phyloP scores from a whole-genome alignment of 2,888 invertebrate genomes.

The Andricus curvator region DNA sequence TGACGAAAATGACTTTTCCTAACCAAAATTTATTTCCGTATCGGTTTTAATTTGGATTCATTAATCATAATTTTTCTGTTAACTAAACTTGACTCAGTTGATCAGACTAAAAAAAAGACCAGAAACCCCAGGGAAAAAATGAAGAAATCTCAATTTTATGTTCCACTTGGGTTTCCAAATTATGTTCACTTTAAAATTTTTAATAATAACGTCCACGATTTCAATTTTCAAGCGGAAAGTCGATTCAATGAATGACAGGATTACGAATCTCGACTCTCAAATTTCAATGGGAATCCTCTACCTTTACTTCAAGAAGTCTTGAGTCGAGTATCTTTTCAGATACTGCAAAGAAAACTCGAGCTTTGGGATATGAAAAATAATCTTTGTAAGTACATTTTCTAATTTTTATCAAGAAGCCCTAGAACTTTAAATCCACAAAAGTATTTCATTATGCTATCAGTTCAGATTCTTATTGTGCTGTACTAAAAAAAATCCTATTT shows the following conservation, averaged over 20 bases:
- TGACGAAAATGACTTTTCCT: too few relatives aligned
- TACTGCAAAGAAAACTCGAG: not conserved
- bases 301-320: not conserved
- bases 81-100: too few relatives aligned
- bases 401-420: not conserved
- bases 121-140: not conserved
- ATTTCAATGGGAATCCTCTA: not conserved
- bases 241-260: not conserved
- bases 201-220: not conserved
- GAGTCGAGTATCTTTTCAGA: not conserved
- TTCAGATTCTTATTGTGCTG: not conserved
- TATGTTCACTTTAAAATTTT: too few relatives aligned
- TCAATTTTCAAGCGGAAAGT: not conserved
- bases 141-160: not conserved
- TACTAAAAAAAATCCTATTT: not conserved
- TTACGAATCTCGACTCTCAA: not conserved
- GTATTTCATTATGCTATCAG: not conserved
- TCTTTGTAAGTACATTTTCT: not conserved
- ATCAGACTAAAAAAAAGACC: too few relatives aligned
- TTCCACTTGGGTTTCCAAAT: not conserved
- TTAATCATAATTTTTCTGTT: too few relatives aligned
- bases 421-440: not conserved
- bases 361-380: not conserved
- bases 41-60: too few relatives aligned
- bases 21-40: too few relatives aligned